Conservation (phyloP, 2,888 invertebrate species). For the Synanthedon myopaeformis region DNA sequence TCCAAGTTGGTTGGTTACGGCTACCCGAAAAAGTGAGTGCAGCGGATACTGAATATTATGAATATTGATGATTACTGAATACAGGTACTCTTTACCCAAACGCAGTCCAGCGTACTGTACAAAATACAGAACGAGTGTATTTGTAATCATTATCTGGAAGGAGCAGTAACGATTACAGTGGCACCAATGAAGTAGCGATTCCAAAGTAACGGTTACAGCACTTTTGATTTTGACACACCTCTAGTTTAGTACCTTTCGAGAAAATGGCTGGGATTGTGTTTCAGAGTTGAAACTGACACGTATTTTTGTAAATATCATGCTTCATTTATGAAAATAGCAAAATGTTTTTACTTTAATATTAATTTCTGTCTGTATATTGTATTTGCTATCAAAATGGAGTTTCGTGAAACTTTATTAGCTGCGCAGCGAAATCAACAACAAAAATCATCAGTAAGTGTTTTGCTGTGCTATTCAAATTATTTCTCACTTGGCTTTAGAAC, state of each 20-base stretch:
- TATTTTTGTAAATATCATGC: conserved; percentile 51
- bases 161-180: no score
- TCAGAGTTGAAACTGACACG: conserved; percentile 53
- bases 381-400: conserved; percentile 43
- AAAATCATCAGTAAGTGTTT: conserved; percentile 61
- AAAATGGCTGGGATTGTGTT: conserved; percentile 62
- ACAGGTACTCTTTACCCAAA: no score
- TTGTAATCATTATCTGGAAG: no score
- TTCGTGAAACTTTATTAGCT: conserved; percentile 59
- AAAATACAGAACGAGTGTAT: no score
- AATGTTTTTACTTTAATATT: conserved; percentile 18
- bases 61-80: no score
- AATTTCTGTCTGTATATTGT: conserved; percentile 5
- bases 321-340: conserved; percentile 38
- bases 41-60: no score
- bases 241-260: conserved; percentile 65
- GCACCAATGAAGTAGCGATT: no score
- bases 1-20: no score
- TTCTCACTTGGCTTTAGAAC: background rate
- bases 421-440: conserved; percentile 67
- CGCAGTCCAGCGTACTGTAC: no score
- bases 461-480: conserved; percentile 9
- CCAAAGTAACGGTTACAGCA: no score
- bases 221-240: no score
- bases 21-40: no score